Evolutionary conservation across 2,113 vertebrate genomes (phyloP), one percentile per base, ranked within the genome.

Genomic region (Canis aureus): DNA sequence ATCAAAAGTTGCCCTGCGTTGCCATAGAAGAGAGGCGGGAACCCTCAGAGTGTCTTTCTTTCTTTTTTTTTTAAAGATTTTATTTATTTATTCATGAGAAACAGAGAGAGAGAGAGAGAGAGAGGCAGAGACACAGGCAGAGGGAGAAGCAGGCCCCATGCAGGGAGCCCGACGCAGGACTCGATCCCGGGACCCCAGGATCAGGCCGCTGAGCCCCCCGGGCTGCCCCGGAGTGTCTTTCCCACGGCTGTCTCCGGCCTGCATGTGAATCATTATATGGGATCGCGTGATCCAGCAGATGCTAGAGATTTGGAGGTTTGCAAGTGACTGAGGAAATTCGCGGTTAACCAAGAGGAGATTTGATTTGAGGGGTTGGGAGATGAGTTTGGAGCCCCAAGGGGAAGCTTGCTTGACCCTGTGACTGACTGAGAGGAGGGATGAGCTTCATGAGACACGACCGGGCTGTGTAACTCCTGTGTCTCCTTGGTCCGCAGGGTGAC

Each of bases 401-500:
- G 80, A 60, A 5, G 29, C 87, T 35, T 51, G 43, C 79, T 71
- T 96, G 79, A 53, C 96, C 97, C 97, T 80, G 43, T 76, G 97
- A 49, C 43, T 86, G 90, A 64, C 29, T 19, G 32, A 83, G 78
- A 94, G 43, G 93, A 78, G 80, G 20, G 84, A 88, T 27, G 97
- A 76, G 96, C 74, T 94, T 97, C 97, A 80, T 97, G 96, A 98
- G 76, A 96, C 55, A 12, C n/a, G 19, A 57, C 81, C 87, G 76
- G 97, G 88, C 94, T 81, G 7, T 96, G 92, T 95, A 86, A 98
- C 95, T 23, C 62, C 97, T 98, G 90, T 98, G 96, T 97, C 97
- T 98, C 91, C 96, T 98, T 98, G 96, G 69, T 97, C 98, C 98
- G 93, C 98, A 99, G 99, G 99, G 99, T 98, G 99, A 99, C 97